Evolutionary conservation across 1,140 invertebrate species (phyloP).

Genomic region (Zaprionus africanus): DNA sequence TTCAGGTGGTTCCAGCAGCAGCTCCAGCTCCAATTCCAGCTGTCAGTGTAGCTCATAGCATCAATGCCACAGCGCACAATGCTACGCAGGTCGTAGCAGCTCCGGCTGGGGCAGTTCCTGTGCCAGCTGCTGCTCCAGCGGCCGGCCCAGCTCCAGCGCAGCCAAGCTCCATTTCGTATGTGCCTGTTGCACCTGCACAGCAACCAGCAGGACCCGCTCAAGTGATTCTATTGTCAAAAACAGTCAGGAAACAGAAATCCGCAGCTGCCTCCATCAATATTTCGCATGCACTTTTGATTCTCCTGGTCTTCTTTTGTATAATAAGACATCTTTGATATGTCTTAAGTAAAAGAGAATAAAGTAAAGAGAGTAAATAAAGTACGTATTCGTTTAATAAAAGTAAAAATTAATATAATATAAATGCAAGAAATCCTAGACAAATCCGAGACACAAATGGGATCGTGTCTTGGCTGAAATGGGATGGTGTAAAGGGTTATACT

Average conservation of each 20-base stretch:
- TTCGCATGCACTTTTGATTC: constrained; percentile 17
- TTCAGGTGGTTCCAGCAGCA: not conserved
- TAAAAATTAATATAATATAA: too few species aligned
- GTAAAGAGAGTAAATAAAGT: too few species aligned
- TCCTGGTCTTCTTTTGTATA: constrained; percentile 22
- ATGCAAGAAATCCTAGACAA: too few species aligned
- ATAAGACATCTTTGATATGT: not conserved
- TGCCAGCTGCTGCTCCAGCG: not conserved
- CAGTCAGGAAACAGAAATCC: constrained; percentile 35
- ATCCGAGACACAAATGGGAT: too few species aligned
- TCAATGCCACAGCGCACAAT: not conserved
- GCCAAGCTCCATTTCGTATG: not conserved
- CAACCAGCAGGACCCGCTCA: constrained; percentile 12
- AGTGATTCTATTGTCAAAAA: constrained; percentile 34
- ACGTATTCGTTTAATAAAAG: too few species aligned
- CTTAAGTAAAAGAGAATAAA: not conserved
- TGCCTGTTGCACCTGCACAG: not conserved
- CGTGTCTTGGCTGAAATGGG: too few species aligned
- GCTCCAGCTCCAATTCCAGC: not conserved
- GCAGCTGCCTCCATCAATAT: constrained; percentile 16
- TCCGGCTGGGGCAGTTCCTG: not conserved
- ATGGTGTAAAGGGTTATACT: too few species aligned
- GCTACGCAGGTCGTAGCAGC: not conserved
- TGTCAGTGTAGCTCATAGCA: not conserved
- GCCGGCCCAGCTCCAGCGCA: not conserved